These are phyloP conservation scores for Hippocampus guttulatus DNA, from an alignment of 2,113 vertebrate genomes.

Conservation along the genomic window DNA sequence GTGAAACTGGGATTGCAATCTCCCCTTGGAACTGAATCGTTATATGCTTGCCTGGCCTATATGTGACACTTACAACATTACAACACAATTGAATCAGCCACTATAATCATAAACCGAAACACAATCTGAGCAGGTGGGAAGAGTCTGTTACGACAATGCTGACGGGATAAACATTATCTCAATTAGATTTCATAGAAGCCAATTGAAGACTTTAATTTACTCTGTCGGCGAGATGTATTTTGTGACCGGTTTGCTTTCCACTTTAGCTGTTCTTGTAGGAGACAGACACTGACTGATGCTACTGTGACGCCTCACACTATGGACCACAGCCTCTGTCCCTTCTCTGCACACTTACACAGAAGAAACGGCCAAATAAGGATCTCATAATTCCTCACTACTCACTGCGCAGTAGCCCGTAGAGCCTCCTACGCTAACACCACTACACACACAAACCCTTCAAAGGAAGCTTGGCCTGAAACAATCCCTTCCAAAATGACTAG, in stretches of 20 bases:
- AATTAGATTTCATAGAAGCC: neutral
- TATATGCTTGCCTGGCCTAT: neutral
- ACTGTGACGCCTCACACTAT: slow-evolving; percentile 52
- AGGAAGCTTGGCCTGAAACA: slow-evolving; percentile 19
- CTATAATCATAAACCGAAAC: neutral
- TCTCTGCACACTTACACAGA: slow-evolving; percentile 38
- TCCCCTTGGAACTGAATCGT: neutral
- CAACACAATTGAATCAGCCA: neutral
- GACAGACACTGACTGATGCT: slow-evolving; percentile 56
- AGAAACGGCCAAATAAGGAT: slow-evolving; percentile 47
- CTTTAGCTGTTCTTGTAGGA: slow-evolving; percentile 57
- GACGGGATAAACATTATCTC: neutral
- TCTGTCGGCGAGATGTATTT: neutral
- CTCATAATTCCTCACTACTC: slow-evolving; percentile 39
- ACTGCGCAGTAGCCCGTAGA: slow-evolving; percentile 34
- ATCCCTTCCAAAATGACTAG: slow-evolving; percentile 5
- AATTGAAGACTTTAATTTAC: neutral
- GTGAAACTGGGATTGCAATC: neutral
- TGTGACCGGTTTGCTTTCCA: slow-evolving; percentile 61
- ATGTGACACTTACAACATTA: neutral
- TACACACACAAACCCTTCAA: slow-evolving; percentile 10
- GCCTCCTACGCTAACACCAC: slow-evolving; percentile 41
- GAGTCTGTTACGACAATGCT: neutral
- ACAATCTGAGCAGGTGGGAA: slow-evolving; percentile 1
- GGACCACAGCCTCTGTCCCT: slow-evolving; percentile 39